These are phyloP conservation scores for Takifugu bimaculatus DNA, from an alignment of 2,113 vertebrate genomes.

Conservation along the genomic window DNA sequence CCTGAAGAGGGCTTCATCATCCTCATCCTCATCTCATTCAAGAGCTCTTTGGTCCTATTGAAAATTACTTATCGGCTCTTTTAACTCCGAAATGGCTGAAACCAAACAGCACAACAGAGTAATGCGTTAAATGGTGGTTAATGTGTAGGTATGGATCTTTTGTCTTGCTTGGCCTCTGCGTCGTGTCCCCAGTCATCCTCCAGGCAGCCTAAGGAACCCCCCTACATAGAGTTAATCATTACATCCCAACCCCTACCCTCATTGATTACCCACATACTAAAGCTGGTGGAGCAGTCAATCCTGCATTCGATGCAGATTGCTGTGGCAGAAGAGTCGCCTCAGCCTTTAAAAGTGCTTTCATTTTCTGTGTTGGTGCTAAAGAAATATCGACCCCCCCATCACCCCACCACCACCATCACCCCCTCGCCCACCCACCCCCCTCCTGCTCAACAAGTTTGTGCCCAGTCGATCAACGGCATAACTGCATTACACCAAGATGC, in stretches of 20 bases:
- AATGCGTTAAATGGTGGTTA: constrained; percentile 14
- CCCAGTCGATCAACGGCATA: constrained; percentile 55
- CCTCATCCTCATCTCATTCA: not conserved
- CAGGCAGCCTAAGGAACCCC: constrained; percentile 58
- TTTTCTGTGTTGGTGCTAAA: constrained; percentile 70
- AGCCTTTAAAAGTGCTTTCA: constrained; percentile 65
- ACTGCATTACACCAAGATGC: constrained; percentile 47
- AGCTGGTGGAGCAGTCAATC: constrained; percentile 48
- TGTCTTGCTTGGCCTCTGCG: constrained; percentile 5
- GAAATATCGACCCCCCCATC: constrained; percentile 59
- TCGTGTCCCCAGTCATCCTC: constrained; percentile 20
- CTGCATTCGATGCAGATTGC: constrained; percentile 62
- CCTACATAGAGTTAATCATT: constrained; percentile 67
- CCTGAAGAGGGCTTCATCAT: no score
- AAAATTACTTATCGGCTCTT: not conserved
- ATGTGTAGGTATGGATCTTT: constrained; percentile 25
- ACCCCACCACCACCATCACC: no score
- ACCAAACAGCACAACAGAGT: not conserved
- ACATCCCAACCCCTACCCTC: constrained; percentile 64
- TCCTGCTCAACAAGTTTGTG: constrained; percentile 33
- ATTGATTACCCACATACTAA: constrained; percentile 64
- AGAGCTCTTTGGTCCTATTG: not conserved
- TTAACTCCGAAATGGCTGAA: not conserved
- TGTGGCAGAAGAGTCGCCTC: constrained; percentile 51
- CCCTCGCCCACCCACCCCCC: constrained; percentile 22